Evolutionary conservation across 2,797 vertebrate genomes (phyloP).

Genomic region (Erpetoichthys calabaricus): DNA sequence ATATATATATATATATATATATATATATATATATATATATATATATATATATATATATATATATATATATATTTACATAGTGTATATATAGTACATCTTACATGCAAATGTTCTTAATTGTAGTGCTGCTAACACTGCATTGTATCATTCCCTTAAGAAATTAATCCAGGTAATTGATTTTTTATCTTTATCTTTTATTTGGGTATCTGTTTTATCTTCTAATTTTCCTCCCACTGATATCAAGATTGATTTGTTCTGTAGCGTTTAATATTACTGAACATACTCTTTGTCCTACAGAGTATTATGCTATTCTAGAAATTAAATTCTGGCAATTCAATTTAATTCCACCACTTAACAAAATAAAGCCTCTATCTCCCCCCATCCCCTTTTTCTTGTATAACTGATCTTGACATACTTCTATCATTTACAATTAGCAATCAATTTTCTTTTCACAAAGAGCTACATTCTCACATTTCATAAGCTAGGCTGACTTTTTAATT

Average conservation of each 20-base stretch:
- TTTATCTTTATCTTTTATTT: background rate
- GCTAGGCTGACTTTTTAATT: too few species aligned
- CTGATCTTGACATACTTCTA: slow-evolving; percentile 2
- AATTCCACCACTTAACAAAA: background rate
- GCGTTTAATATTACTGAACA: slow-evolving; percentile 1
- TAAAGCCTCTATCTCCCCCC: background rate
- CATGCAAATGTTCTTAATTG: too few species aligned
- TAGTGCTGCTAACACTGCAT: too few species aligned
- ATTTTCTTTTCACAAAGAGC: background rate
- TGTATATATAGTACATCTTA: too few species aligned
- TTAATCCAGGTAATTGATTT: background rate
- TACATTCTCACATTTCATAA: too few species aligned
- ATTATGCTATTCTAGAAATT: background rate
- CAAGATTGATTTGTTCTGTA: background rate
- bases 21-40: too few species aligned
- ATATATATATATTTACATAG: too few species aligned
- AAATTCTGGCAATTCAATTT: background rate
- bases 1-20: too few species aligned
- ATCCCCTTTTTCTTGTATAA: background rate
- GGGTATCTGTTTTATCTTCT: background rate
- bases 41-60: too few species aligned
- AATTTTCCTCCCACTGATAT: background rate
- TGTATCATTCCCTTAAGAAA: background rate
- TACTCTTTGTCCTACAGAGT: background rate
- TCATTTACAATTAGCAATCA: background rate